phyloP scores from a whole-genome alignment of 2,888 invertebrate genomes.

The Eristalis tenax region DNA sequence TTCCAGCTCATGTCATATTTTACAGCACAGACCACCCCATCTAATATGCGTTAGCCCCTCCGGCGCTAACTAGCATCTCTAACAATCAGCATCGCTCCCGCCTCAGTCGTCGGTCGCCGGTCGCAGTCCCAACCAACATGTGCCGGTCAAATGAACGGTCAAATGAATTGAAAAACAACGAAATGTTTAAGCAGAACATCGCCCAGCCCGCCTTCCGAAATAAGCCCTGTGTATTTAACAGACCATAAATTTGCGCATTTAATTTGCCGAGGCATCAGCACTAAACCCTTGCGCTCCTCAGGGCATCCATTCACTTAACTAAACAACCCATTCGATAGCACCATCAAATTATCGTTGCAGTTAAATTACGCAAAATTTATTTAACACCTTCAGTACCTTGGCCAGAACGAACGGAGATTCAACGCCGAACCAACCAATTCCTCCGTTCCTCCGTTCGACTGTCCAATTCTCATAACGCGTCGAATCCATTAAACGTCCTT shows the following conservation, averaged over 20 bases:
- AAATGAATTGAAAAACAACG: too few relatives aligned
- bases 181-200: constrained; percentile 19
- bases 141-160: background rate
- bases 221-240: constrained; percentile 62
- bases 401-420: constrained; percentile 6
- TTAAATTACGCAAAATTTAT: constrained; percentile 75
- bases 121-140: background rate
- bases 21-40: background rate
- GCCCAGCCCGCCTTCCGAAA: constrained; percentile 32
- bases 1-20: background rate
- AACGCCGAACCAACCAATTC: constrained; percentile 19
- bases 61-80: background rate
- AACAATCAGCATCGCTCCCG: background rate
- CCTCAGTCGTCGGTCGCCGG: too few relatives aligned
- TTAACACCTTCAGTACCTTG: constrained; percentile 76
- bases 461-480: constrained; percentile 67
- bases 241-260: constrained; percentile 67
- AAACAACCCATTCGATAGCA: constrained; percentile 72
- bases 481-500: constrained; percentile 72
- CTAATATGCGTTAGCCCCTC: background rate
- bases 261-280: constrained; percentile 33
- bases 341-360: constrained; percentile 72
- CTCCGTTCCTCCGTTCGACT: constrained; percentile 39
- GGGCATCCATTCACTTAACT: constrained; percentile 70
- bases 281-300: constrained; percentile 27